Percentiles rank a stretch among this genome's conserved stretches.
These are phyloP conservation scores for Coccyzus lansbergi DNA, from an alignment of 2,797 vertebrate species.

Conservation along the genomic window DNA sequence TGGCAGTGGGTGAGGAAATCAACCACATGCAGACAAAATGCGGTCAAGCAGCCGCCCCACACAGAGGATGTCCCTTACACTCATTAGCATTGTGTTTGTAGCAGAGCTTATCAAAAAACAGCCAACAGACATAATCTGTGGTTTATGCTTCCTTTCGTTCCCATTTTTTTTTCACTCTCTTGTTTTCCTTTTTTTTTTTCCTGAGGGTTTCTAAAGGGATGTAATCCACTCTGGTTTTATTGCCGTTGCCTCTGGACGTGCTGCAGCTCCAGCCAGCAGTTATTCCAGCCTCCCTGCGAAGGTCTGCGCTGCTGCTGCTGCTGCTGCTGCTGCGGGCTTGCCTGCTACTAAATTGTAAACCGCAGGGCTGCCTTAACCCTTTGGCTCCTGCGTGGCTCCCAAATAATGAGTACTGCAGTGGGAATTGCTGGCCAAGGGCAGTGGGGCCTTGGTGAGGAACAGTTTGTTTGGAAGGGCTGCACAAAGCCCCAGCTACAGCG, in stretches of 20 bases:
- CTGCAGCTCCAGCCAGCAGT: slow-evolving; percentile 66
- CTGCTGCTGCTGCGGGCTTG: not conserved
- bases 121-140: slow-evolving; percentile 74
- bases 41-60: slow-evolving; percentile 58
- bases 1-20: slow-evolving; percentile 69
- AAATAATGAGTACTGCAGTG: not conserved
- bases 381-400: not conserved
- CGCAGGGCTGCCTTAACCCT: slow-evolving; percentile 54
- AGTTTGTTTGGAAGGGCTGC: not conserved
- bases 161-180: not conserved
- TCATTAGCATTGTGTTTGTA: slow-evolving; percentile 71
- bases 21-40: slow-evolving; percentile 69
- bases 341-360: slow-evolving; percentile 60
- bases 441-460: rapidly evolving
- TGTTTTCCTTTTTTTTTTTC: not conserved
- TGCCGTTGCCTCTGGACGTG: slow-evolving; percentile 60
- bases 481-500: rapidly evolving
- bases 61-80: slow-evolving; percentile 64
- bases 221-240: slow-evolving; percentile 69
- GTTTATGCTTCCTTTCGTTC: slow-evolving; percentile 53
- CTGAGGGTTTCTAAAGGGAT: slow-evolving; percentile 50
- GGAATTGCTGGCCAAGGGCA: not conserved
- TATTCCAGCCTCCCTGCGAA: slow-evolving; percentile 53
- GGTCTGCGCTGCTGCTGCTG: not conserved
- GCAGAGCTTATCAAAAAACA: slow-evolving; percentile 71